Evolutionary conservation across 2,113 vertebrate genomes (phyloP), one percentile per base, ranked within the genome.

Genomic region (Brachyistius frenatus): DNA sequence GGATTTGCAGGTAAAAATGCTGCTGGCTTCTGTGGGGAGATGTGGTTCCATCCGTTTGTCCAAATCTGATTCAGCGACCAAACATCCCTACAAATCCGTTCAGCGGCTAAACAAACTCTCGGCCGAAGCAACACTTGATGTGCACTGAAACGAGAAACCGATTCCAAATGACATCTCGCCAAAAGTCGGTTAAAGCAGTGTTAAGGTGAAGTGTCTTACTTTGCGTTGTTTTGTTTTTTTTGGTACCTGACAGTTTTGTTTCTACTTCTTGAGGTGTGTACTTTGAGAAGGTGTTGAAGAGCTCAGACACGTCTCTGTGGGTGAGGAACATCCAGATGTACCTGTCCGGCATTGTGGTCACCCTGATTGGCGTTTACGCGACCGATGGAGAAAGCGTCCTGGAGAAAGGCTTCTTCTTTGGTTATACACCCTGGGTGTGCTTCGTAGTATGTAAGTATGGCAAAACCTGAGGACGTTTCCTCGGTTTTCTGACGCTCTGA

Each of bases 321-420:
- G 96, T 99, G 92, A 96, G 98, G 89, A 99, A 99, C 81, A 99
- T 99, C 89, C 98, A 99, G 91, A 97, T 99, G 96, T 99, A 99
- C 87, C 89, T 99, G 14, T 98, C 98, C 0, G 98, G 98, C 58
- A 99, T 99, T 44, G 73, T 89, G 67, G 93, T 99, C 91, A 99
- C 98, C 7, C 91, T 97, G 66, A 66, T 92, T 23, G 96, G 94
- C 0, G 96, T 99, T 74, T 96, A 88, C 81, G 5, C 96, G 83
- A 96, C 89, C 1, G 97, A 99, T 0, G 97, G 97, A 54, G 74
- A 92, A 3, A 85, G 93, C 37, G 93, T 99, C 58, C 78, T 96
- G 7, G 95, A 97, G 89, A 98, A 97, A 75, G 98, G 98, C 15
- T 99, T 99, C 94, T 98, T 99, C 91, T 96, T 94, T 62, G 98